phyloP scores from a whole-genome alignment of 53 echinoderm and acorn worm genomes.

The Arbacia lixula region DNA sequence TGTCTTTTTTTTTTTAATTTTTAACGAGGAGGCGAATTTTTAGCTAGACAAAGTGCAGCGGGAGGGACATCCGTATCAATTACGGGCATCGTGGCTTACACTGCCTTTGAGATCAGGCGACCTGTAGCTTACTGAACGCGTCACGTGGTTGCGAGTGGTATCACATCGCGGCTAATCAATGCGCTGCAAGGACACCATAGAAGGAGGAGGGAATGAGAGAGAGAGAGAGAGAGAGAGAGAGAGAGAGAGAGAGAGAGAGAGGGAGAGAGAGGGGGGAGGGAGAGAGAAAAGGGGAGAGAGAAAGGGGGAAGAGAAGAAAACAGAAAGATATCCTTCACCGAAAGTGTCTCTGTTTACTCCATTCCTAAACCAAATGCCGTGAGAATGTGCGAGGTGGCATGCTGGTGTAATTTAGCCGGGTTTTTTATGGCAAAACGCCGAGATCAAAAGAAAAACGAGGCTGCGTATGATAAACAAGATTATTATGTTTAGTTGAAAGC shows the following conservation, averaged over 20 bases:
- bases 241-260: background rate
- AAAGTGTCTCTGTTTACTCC: too few species aligned
- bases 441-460: too few species aligned
- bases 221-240: background rate
- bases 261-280: background rate
- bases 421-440: too few species aligned
- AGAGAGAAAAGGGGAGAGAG: background rate
- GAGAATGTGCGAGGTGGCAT: too few species aligned
- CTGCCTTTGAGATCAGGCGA: slow-evolving; percentile 22
- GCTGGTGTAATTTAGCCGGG: too few species aligned
- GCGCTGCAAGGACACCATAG: slow-evolving; percentile 29
- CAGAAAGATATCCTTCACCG: too few species aligned
- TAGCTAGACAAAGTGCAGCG: slow-evolving; percentile 10
- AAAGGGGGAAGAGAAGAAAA: background rate
- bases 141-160: slow-evolving; percentile 21
- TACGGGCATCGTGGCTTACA: slow-evolving; percentile 13
- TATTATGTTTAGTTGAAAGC: too few species aligned
- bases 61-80: slow-evolving; percentile 8
- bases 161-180: slow-evolving; percentile 32
- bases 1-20: background rate
- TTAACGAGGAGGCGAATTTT: too few species aligned
- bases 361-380: too few species aligned
- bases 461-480: too few species aligned
- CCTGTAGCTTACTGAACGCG: slow-evolving; percentile 30
- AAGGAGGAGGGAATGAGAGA: background rate